Evolutionary conservation across 2,113 vertebrate species (phyloP), one percentile per base, ranked within the genome.

Genomic region (Archilochus colubris): DNA sequence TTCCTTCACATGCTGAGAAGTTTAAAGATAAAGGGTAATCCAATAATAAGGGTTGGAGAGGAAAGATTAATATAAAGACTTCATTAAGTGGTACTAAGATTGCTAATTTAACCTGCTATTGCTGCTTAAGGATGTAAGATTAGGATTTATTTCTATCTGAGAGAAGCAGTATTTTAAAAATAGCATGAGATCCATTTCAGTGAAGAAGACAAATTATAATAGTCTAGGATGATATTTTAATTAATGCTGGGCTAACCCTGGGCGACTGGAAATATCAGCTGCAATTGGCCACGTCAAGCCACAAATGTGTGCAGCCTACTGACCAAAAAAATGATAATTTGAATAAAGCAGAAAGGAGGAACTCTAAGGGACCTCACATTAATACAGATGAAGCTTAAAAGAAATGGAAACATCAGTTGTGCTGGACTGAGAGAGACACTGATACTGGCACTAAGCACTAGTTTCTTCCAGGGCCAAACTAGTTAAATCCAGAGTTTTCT

Each of bases 241-340:
- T 96, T 96, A 94, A 94, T 94, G 79, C 33, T 82, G 46, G 25
- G 28, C 36, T 94, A 84, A 94, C 79, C 43, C 54, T 67, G 31
- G 54, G 84, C 0, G 2, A 86, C 61, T 80, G 57, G 38, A 93
- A 95, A 91, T 70, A 38, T 69, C 79, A 89, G 4, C 40, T 88
- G 36, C 68, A 94, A 84, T 90, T 95, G 69, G 43, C 76, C 40
- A 48, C 48, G 68, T 86, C 87, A 94, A 82, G 13, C 28, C 58
- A 85, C 48, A 89, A 67, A 43, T 64, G 17, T 91, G 33, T 79
- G 46, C 66, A 85, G 70, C 58, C 51, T 53, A 54, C 46, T 77
- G 78, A 88, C 64, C n/a, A 75, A 85, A 82, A 70, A 25, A 12
- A 83, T 75, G 18, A 57, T 67, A 57, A 67, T 75, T 58, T 86